These are phyloP conservation scores for Parthenolecanium corni DNA, from an alignment of 2,888 invertebrate species.

Conservation along the genomic window DNA sequence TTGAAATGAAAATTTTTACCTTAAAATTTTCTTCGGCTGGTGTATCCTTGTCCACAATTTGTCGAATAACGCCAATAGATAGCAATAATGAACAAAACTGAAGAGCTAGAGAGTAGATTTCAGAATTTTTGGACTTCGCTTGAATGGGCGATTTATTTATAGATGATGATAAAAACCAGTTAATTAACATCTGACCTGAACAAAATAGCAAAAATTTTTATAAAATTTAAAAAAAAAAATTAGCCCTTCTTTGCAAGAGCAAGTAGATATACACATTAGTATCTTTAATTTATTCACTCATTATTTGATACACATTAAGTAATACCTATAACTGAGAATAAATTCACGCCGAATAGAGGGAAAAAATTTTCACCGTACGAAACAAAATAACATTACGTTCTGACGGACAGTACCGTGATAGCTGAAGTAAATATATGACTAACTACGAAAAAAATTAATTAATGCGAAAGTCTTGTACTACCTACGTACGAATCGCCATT, in stretches of 20 bases:
- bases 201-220: constrained; percentile 35
- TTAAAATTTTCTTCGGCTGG: constrained; percentile 56
- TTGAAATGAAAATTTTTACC: constrained; percentile 43
- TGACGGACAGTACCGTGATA: no score
- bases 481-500: no score
- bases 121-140: constrained; percentile 46
- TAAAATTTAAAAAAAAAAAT: constrained; percentile 14
- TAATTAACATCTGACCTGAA: constrained; percentile 82
- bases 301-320: no score
- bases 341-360: no score
- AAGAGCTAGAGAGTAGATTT: constrained; percentile 61
- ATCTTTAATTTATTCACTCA: not conserved
- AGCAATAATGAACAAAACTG: constrained; percentile 80
- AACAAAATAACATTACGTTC: no score
- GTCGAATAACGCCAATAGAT: constrained; percentile 72
- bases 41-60: constrained; percentile 62
- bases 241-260: not conserved
- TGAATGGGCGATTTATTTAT: constrained; percentile 49
- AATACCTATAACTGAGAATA: no score
- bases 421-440: no score
- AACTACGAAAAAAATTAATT: no score
- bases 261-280: not conserved
- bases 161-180: constrained; percentile 72
- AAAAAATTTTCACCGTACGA: no score
- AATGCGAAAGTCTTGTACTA: no score